A percentile compares a stretch with the other conserved stretches of the same genome.
Conservation (phyloP, 2,888 invertebrate genomes). For the Busseola fusca region DNA sequence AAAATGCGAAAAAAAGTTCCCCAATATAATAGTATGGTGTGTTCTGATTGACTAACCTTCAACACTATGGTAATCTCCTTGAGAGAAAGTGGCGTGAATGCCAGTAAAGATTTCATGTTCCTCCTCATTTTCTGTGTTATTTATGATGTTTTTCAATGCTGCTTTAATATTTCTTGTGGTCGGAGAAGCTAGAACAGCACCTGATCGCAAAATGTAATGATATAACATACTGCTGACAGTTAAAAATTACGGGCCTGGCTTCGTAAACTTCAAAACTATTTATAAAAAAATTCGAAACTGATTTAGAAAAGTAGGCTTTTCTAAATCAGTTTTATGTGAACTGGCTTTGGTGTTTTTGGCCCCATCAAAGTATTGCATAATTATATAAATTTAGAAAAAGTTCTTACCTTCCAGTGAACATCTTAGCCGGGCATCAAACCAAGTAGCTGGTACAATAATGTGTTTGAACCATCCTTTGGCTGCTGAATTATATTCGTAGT, state of each 20-base stretch:
- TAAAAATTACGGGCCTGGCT: background rate
- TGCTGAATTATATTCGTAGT: slow-evolving; percentile 30
- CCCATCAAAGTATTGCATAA: background rate
- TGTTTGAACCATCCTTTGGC: slow-evolving; percentile 42
- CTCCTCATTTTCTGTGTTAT: background rate
- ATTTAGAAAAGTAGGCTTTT: too few relatives aligned
- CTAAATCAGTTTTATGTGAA: background rate
- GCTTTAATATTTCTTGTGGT: slow-evolving; percentile 4
- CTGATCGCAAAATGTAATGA: slow-evolving; percentile 23
- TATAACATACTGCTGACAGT: too few relatives aligned
- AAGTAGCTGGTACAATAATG: slow-evolving; percentile 23
- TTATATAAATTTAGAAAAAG: background rate
- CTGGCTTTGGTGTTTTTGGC: too few relatives aligned
- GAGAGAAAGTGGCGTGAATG: slow-evolving; percentile 49
- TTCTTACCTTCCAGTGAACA: slow-evolving; percentile 45
- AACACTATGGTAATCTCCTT: slow-evolving; percentile 37
- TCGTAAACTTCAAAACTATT: background rate
- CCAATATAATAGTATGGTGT: too few relatives aligned
- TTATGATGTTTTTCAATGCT: slow-evolving; percentile 8
- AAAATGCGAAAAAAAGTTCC: too few relatives aligned
- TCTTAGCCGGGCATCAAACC: slow-evolving; percentile 35
- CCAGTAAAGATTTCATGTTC: slow-evolving; percentile 56
- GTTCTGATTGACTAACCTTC: slow-evolving; percentile 29
- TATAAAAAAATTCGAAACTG: background rate
- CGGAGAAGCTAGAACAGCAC: slow-evolving; percentile 52